These are phyloP conservation scores for Solea solea DNA, from an alignment of 2,113 vertebrate genomes.

Conservation along the genomic window DNA sequence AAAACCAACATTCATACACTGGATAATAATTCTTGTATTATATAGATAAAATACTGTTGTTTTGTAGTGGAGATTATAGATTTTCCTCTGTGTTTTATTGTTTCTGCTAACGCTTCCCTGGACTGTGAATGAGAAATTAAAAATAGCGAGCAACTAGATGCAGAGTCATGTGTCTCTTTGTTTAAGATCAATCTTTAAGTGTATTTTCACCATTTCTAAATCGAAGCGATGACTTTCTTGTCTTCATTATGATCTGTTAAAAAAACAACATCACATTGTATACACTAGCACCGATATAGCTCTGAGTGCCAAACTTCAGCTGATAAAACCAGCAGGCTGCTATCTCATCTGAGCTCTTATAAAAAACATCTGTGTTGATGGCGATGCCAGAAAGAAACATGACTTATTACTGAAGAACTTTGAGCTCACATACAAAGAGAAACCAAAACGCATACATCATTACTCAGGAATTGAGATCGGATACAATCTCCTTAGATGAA, in stretches of 20 bases:
- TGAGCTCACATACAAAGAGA: slow-evolving; percentile 29
- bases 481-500: slow-evolving; percentile 15
- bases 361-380: slow-evolving; percentile 49
- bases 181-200: no score
- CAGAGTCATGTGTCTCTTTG: no score
- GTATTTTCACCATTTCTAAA: not conserved
- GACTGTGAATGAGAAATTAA: no score
- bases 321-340: not conserved
- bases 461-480: slow-evolving; percentile 46
- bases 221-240: no score
- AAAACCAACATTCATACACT: not conserved
- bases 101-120: no score
- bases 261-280: not conserved
- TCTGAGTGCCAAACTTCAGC: not conserved
- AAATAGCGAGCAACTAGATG: no score
- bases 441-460: slow-evolving; percentile 31
- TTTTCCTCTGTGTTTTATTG: no score
- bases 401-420: slow-evolving; percentile 39
- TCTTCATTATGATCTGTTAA: no score
- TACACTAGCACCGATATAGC: not conserved
- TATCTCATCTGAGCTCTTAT: slow-evolving; percentile 2
- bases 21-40: no score
- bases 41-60: no score
- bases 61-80: no score
- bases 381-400: slow-evolving; percentile 47